These are phyloP conservation scores for Panthera leo DNA, from an alignment of 2,113 vertebrate genomes.

Conservation along the genomic window DNA sequence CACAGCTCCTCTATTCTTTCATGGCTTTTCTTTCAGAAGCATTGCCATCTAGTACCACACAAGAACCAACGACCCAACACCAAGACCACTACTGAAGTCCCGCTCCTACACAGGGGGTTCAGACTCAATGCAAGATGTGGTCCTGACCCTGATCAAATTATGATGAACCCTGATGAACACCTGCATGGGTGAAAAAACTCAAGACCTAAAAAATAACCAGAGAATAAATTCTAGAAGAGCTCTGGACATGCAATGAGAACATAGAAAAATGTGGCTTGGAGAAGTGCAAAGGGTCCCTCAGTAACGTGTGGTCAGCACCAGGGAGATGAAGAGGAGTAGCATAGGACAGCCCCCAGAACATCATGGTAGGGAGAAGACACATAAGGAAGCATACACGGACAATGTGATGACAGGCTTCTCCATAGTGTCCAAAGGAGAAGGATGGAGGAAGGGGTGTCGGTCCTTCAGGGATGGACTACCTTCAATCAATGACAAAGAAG, in stretches of 20 bases:
- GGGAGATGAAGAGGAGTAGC: neutral
- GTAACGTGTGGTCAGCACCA: neutral
- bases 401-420: neutral
- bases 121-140: too few relatives aligned
- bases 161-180: neutral
- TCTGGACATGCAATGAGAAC: neutral
- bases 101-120: rapidly evolving
- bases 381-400: neutral
- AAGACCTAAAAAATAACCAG: neutral
- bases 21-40: neutral
- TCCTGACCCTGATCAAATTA: neutral
- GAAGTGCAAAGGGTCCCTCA: neutral
- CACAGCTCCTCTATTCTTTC: neutral
- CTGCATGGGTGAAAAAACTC: neutral
- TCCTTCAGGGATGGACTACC: neutral
- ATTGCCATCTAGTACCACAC: neutral
- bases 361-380: too few relatives aligned
- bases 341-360: neutral
- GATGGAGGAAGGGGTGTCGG: rapidly evolving
- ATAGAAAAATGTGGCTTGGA: too few relatives aligned
- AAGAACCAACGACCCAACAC: neutral
- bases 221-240: neutral
- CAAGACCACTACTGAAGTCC: too few relatives aligned
- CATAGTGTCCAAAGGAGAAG: neutral
- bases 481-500: neutral